Percentiles rank a stretch among this genome's conserved stretches.
These are phyloP conservation scores for Hyphantria cunea DNA, from an alignment of 1,140 invertebrate genomes.

Conservation along the genomic window DNA sequence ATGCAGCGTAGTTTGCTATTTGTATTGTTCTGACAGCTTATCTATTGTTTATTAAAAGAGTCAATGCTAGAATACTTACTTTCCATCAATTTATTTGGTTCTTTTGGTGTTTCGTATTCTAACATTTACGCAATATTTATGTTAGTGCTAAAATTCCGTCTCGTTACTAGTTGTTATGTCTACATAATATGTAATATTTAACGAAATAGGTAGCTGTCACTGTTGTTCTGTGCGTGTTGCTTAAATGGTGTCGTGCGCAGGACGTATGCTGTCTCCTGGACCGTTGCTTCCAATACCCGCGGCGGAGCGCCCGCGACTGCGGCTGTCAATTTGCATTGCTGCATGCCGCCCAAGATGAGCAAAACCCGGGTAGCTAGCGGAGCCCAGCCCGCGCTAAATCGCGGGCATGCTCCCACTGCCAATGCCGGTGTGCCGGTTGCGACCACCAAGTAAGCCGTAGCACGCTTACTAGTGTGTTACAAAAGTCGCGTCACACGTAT, in stretches of 20 bases:
- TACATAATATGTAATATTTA: neutral
- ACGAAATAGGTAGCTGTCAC: slow-evolving; percentile 14
- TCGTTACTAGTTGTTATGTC: slow-evolving; percentile 3
- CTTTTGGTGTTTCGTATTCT: neutral
- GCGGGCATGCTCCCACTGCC: slow-evolving; percentile 71
- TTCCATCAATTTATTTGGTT: neutral
- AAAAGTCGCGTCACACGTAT: slow-evolving; percentile 43
- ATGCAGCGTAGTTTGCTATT: too few relatives aligned
- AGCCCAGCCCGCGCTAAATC: slow-evolving; percentile 65
- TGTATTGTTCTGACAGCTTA: slow-evolving; percentile 5
- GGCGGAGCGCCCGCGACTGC: slow-evolving; percentile 90
- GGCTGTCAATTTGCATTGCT: slow-evolving; percentile 93
- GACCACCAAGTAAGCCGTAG: slow-evolving; percentile 77
- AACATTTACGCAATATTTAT: neutral
- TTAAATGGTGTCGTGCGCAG: slow-evolving; percentile 74
- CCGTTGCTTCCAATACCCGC: slow-evolving; percentile 91
- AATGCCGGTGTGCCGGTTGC: slow-evolving; percentile 69
- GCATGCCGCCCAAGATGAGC: slow-evolving; percentile 88
- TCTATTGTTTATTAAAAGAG: neutral
- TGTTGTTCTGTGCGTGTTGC: slow-evolving; percentile 43
- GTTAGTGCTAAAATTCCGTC: neutral
- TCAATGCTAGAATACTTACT: slow-evolving; percentile 5
- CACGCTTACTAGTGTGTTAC: slow-evolving; percentile 69
- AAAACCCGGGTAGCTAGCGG: slow-evolving; percentile 78
- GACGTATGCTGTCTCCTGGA: slow-evolving; percentile 92